Evolutionary conservation across 2,797 vertebrate species (phyloP).

Genomic region (Coluber constrictor): DNA sequence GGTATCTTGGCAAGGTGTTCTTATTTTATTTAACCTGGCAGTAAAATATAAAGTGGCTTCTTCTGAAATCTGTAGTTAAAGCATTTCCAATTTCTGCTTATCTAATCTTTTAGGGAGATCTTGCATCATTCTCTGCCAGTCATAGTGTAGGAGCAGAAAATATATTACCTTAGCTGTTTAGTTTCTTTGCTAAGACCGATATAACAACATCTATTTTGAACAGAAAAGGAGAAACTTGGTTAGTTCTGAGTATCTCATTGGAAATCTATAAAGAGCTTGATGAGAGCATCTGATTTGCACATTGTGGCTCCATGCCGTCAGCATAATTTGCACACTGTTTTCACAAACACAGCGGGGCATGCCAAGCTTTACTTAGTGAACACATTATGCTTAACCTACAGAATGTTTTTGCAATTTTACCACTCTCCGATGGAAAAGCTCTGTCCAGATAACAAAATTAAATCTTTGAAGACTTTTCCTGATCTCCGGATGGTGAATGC

Average conservation of each 20-base stretch:
- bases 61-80: not conserved
- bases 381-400: conserved; percentile 8
- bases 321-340: conserved; percentile 23
- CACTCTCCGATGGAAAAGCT: not conserved
- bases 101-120: not conserved
- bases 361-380: not conserved
- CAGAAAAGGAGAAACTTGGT: conserved; percentile 1
- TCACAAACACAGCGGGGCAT: not conserved
- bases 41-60: not conserved
- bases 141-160: not conserved
- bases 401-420: not conserved
- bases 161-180: not conserved
- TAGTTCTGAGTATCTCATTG: not conserved
- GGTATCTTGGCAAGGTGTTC: not conserved
- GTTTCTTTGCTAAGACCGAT: not conserved
- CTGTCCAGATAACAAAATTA: not conserved
- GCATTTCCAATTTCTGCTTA: not conserved
- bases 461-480: not conserved
- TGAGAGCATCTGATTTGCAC: conserved; percentile 13
- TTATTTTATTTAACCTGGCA: not conserved
- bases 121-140: not conserved
- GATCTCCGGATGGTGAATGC: not conserved
- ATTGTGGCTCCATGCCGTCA: conserved; percentile 8
- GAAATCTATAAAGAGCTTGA: conserved; percentile 27
- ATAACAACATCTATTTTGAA: not conserved